A percentile compares a stretch with the other conserved stretches of the same genome.
phyloP scores from a whole-genome alignment of 2,113 vertebrate species.

The Aptenodytes patagonicus region DNA sequence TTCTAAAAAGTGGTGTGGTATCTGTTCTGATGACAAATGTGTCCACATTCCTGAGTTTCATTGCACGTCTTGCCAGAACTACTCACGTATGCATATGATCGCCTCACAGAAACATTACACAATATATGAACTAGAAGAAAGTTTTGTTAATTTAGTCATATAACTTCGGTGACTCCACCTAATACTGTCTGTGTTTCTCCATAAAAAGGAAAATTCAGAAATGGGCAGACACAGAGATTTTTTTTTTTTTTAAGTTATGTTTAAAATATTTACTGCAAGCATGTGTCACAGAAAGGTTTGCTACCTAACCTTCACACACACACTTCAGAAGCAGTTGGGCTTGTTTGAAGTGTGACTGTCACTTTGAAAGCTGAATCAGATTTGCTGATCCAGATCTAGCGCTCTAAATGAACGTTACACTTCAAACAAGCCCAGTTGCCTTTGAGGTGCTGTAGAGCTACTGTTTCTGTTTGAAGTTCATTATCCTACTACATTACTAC shows the following conservation, averaged over 20 bases:
- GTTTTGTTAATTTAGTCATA: not conserved
- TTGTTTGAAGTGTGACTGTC: not conserved
- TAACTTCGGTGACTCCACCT: not conserved
- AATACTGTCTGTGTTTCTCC: not conserved
- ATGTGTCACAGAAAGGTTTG: not conserved
- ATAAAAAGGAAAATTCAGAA: not conserved
- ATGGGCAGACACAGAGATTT: not conserved
- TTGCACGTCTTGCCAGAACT: not conserved
- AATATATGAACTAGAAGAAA: not conserved
- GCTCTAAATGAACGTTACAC: not conserved
- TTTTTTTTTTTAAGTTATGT: not conserved
- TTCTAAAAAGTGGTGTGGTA: not conserved
- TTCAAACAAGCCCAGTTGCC: not conserved
- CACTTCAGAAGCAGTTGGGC: not conserved
- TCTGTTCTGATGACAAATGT: not conserved
- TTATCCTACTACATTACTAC: not conserved
- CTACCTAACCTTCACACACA: not conserved
- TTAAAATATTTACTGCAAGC: not conserved
- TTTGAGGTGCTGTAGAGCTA: not conserved
- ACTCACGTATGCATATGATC: rapidly evolving
- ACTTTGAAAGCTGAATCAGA: not conserved
- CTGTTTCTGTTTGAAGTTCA: not conserved
- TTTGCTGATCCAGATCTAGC: not conserved
- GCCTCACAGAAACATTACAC: not conserved
- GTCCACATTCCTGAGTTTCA: not conserved